These are phyloP conservation scores for Penelope pileata DNA, from an alignment of 2,113 vertebrate species.

Conservation along the genomic window DNA sequence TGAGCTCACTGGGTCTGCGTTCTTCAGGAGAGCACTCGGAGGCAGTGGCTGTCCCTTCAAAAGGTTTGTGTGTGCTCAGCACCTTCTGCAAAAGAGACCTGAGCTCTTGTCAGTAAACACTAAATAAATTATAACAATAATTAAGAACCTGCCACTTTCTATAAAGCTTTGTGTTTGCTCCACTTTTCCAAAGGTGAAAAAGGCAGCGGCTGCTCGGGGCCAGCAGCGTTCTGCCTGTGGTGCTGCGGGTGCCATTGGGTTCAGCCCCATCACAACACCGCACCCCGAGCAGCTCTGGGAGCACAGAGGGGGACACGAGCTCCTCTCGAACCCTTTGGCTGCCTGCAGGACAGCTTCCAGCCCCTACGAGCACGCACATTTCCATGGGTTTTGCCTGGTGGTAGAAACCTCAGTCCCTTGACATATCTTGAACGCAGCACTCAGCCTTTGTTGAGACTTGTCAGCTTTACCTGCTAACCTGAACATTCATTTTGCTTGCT, in stretches of 20 bases:
- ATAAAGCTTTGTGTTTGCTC: not conserved
- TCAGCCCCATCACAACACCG: not conserved
- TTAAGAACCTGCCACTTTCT: not conserved
- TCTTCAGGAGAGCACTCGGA: not conserved
- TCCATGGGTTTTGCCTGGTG: not conserved
- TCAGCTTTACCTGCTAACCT: not conserved
- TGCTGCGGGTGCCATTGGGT: fast-evolving
- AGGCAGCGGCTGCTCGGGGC: not conserved
- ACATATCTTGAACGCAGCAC: fast-evolving
- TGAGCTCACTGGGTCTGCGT: not conserved
- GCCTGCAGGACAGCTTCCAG: not conserved
- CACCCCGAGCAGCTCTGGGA: fast-evolving
- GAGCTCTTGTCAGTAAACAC: not conserved
- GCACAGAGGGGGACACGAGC: not conserved
- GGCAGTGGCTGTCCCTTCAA: not conserved
- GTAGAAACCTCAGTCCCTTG: not conserved
- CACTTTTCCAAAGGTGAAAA: not conserved
- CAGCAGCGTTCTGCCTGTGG: fast-evolving
- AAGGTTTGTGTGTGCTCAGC: not conserved
- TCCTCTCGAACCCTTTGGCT: not conserved
- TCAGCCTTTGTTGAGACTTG: not conserved
- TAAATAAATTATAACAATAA: slow-evolving; percentile 35
- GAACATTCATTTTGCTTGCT: not conserved
- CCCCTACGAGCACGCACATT: not conserved
- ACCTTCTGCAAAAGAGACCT: not conserved